phyloP scores from a whole-genome alignment of 1,140 invertebrate species.

The Zaprionus davidi region DNA sequence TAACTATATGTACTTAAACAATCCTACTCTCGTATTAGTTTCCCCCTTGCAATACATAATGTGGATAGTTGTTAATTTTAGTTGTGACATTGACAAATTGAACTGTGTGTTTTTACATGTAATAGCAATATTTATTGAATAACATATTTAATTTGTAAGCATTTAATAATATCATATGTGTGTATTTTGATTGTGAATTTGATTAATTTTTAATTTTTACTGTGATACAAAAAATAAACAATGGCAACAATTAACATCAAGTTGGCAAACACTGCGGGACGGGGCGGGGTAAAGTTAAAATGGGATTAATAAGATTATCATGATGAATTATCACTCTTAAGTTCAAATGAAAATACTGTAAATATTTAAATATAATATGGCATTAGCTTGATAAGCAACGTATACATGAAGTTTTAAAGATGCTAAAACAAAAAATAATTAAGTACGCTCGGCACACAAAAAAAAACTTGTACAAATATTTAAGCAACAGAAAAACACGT shows the following conservation, averaged over 20 bases:
- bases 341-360: conserved; percentile 23
- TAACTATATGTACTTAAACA: conserved; percentile 25
- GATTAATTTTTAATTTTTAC: conserved; percentile 79
- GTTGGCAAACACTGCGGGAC: conserved; percentile 30
- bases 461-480: conserved; percentile 31
- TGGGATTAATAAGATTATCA: neutral
- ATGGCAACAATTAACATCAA: conserved; percentile 59
- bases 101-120: conserved; percentile 53
- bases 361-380: conserved; percentile 17
- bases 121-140: conserved; percentile 67
- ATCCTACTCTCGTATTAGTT: conserved; percentile 28
- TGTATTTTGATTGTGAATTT: conserved; percentile 79
- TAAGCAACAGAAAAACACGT: conserved; percentile 11
- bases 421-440: neutral
- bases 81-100: conserved; percentile 41
- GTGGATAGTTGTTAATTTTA: conserved; percentile 48
- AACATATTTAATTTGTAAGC: conserved; percentile 66
- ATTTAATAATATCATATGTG: conserved; percentile 71
- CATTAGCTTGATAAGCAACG: conserved; percentile 36
- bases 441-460: neutral
- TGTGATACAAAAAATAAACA: conserved; percentile 76
- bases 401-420: conserved; percentile 36
- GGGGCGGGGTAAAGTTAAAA: neutral
- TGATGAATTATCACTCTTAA: neutral
- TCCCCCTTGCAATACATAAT: conserved; percentile 25